These are phyloP conservation scores for Helostoma temminkii DNA, from an alignment of 2,797 vertebrate genomes.

Conservation along the genomic window DNA sequence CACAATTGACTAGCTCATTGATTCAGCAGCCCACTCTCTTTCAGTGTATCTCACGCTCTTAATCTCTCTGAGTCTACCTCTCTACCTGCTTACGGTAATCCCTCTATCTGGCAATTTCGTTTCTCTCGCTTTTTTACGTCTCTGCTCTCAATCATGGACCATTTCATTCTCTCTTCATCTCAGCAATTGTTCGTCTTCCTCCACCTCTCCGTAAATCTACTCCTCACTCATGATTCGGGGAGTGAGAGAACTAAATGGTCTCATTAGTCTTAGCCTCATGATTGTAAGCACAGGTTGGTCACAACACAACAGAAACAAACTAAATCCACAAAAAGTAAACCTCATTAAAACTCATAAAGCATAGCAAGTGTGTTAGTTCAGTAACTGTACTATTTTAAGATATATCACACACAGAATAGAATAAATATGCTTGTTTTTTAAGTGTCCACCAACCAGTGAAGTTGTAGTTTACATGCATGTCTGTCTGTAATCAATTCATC, in stretches of 20 bases:
- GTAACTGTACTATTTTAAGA: no score
- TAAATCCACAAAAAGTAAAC: background rate
- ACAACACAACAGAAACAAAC: background rate
- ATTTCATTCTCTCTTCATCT: constrained; percentile 27
- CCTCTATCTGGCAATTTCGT: constrained; percentile 48
- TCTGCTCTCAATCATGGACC: constrained; percentile 29
- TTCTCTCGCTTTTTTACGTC: constrained; percentile 48
- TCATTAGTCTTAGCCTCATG: constrained; percentile 34
- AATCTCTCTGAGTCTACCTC: constrained; percentile 64
- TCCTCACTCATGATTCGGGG: constrained; percentile 8
- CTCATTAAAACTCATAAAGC: background rate
- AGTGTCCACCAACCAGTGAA: no score
- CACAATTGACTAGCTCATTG: constrained; percentile 69
- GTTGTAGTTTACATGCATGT: no score
- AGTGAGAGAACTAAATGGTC: constrained; percentile 35
- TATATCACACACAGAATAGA: no score
- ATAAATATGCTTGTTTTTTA: no score
- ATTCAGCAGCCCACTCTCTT: constrained; percentile 51
- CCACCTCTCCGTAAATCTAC: constrained; percentile 7
- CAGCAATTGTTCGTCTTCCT: constrained; percentile 6
- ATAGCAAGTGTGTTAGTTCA: no score
- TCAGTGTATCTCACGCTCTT: constrained; percentile 58
- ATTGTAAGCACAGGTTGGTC: background rate
- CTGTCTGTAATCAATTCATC: no score
- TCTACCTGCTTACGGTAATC: constrained; percentile 70